Percentiles rank a stretch among this genome's conserved stretches.
These are phyloP conservation scores for Amia ocellicauda DNA, from an alignment of 2,113 vertebrate genomes.

Conservation along the genomic window DNA sequence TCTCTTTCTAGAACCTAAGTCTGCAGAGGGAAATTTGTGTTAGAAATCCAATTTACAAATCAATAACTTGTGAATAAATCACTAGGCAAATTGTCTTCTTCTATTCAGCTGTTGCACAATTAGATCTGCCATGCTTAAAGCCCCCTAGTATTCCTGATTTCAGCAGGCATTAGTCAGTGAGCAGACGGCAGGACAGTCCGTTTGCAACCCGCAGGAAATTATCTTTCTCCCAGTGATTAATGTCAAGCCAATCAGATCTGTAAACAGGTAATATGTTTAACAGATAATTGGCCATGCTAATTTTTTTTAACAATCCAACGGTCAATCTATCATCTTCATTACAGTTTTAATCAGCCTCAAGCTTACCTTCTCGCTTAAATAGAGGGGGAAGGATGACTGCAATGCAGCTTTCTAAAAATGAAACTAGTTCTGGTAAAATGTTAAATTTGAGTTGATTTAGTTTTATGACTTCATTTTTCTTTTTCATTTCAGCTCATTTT, in stretches of 20 bases:
- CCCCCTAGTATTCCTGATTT: background rate
- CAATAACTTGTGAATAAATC: constrained; percentile 11
- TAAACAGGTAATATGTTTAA: background rate
- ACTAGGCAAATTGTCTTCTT: background rate
- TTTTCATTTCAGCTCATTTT: too few species aligned
- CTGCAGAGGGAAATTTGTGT: background rate
- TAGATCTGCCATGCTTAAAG: background rate
- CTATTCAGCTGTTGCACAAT: background rate
- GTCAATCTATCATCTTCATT: too few species aligned
- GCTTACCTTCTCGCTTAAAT: too few species aligned
- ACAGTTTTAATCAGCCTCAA: too few species aligned
- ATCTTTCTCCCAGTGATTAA: background rate
- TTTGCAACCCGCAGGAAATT: background rate
- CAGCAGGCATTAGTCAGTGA: background rate
- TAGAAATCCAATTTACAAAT: constrained; percentile 9
- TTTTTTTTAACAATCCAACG: too few species aligned
- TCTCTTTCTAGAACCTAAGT: background rate
- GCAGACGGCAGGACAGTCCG: background rate
- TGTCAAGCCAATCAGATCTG: background rate
- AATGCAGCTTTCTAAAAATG: too few species aligned
- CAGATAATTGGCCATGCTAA: background rate
- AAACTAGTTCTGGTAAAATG: too few species aligned
- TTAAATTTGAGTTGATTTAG: too few species aligned
- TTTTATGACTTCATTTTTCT: too few species aligned
- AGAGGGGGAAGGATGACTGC: too few species aligned